Evolutionary conservation across 1,140 invertebrate genomes (phyloP).

Genomic region (Aculops lycopersici): DNA sequence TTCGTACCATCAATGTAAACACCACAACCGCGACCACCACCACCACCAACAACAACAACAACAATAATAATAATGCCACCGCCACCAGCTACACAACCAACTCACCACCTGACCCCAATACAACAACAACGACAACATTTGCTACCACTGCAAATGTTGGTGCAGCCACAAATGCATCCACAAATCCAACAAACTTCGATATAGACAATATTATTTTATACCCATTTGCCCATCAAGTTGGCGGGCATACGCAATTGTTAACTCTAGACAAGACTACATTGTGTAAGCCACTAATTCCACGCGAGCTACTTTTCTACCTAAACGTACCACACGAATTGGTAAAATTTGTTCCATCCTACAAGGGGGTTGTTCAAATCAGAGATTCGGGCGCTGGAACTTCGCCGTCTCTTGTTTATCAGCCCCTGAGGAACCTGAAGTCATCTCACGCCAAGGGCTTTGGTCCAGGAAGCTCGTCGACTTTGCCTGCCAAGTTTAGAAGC

Average conservation of each 20-base stretch:
- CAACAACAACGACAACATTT: too few relatives aligned
- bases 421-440: neutral
- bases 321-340: constrained; percentile 16
- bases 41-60: too few relatives aligned
- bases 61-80: too few relatives aligned
- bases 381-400: neutral
- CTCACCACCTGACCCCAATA: too few relatives aligned
- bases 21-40: too few relatives aligned
- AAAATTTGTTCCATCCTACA: constrained; percentile 17
- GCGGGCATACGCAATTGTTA: constrained; percentile 17
- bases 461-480: neutral
- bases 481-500: neutral
- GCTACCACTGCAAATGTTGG: too few relatives aligned
- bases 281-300: constrained; percentile 18
- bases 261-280: constrained; percentile 17
- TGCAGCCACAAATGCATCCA: too few relatives aligned
- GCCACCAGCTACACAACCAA: too few relatives aligned
- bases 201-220: constrained; percentile 9
- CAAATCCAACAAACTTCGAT: too few relatives aligned
- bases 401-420: neutral
- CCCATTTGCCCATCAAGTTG: constrained; percentile 13
- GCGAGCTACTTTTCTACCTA: constrained; percentile 18
- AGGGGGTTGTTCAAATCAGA: constrained; percentile 10
- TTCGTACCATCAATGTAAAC: too few relatives aligned
- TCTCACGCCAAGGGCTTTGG: neutral